Evolutionary conservation across 2,113 vertebrate species (phyloP).

Genomic region (Callospermophilus lateralis): DNA sequence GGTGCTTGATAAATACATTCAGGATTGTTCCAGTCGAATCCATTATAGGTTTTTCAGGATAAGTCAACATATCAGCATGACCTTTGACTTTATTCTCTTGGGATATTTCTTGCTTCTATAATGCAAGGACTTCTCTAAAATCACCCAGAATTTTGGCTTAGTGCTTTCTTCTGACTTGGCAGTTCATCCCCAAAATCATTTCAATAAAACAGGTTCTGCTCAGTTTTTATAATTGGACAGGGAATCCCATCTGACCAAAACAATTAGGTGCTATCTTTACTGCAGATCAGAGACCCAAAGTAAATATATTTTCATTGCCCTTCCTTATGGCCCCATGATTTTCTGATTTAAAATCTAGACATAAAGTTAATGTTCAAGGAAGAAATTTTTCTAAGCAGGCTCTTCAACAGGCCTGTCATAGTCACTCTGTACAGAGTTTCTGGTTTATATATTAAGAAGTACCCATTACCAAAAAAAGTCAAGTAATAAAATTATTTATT

Average conservation of each 20-base stretch:
- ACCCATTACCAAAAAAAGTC: background rate
- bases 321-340: background rate
- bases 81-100: constrained; percentile 29
- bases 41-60: constrained; percentile 46
- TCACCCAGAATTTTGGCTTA: constrained; percentile 45
- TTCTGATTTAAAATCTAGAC: constrained; percentile 64
- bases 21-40: constrained; percentile 58
- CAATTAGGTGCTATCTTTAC: constrained; percentile 55
- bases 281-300: background rate
- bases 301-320: constrained; percentile 53
- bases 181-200: constrained; percentile 47
- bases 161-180: constrained; percentile 15
- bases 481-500: background rate
- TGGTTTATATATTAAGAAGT: background rate
- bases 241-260: constrained; percentile 26
- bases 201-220: constrained; percentile 49
- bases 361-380: constrained; percentile 41
- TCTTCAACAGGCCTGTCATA: background rate
- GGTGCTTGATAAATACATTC: constrained; percentile 68
- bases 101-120: constrained; percentile 41
- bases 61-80: constrained; percentile 53
- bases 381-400: background rate
- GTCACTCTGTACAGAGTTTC: background rate
- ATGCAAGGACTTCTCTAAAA: background rate
- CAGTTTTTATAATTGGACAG: constrained; percentile 43